These are phyloP conservation scores for Hyles lineata DNA, from an alignment of 2,888 invertebrate genomes.

Conservation along the genomic window DNA sequence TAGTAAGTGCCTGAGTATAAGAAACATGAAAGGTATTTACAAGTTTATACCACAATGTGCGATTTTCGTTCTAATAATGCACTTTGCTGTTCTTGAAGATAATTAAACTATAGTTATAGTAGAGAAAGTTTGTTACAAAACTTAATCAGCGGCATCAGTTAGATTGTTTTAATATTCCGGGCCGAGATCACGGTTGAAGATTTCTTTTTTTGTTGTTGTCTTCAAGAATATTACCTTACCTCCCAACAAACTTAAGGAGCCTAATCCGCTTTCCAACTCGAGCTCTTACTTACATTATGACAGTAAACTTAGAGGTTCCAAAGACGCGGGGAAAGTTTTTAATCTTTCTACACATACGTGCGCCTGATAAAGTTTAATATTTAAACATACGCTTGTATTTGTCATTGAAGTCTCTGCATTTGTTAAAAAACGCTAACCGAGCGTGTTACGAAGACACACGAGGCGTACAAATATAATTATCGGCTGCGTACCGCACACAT, in stretches of 20 bases:
- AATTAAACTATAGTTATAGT: constrained; percentile 33
- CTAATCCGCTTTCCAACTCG: constrained; percentile 80
- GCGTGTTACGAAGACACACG: background rate
- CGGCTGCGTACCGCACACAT: constrained; percentile 36
- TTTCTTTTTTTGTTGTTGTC: constrained; percentile 68
- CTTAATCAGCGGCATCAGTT: constrained; percentile 58
- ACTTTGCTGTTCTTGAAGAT: constrained; percentile 29
- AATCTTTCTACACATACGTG: constrained; percentile 64
- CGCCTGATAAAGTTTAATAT: constrained; percentile 42
- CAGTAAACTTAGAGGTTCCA: constrained; percentile 71
- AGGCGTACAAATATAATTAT: constrained; percentile 28
- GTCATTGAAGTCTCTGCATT: background rate
- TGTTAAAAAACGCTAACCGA: background rate
- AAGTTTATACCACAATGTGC: background rate
- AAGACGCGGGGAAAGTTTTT: constrained; percentile 73
- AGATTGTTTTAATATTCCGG: constrained; percentile 66
- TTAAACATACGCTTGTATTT: constrained; percentile 13
- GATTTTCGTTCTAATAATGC: background rate
- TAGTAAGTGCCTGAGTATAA: background rate
- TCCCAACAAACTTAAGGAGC: constrained; percentile 78
- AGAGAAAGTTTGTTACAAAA: constrained; percentile 48
- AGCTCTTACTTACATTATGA: constrained; percentile 80
- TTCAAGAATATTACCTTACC: constrained; percentile 76
- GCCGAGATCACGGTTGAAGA: constrained; percentile 58
- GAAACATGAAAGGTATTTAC: background rate